A percentile compares a stretch with the other conserved stretches of the same genome.
Evolutionary conservation across 2,888 invertebrate species (phyloP).

Genomic region (Pseudococcus longispinus): DNA sequence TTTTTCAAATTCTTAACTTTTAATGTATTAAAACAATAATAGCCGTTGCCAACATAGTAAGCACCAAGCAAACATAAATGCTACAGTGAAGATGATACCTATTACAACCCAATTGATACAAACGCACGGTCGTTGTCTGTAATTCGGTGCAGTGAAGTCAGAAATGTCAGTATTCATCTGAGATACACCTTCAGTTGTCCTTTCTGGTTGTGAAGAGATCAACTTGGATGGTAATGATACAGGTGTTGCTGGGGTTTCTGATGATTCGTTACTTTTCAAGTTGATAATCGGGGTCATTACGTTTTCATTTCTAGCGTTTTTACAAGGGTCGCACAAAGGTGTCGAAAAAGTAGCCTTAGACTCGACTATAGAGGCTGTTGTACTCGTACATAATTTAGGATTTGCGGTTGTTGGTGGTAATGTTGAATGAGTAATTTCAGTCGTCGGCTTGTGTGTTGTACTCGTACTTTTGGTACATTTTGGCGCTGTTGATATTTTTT

Average conservation of each 20-base stretch:
- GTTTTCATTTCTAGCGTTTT: background rate
- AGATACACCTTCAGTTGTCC: background rate
- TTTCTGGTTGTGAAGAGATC: background rate
- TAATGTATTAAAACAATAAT: background rate
- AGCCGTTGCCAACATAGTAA: background rate
- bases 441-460: too few species aligned
- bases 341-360: background rate
- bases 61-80: slow-evolving; percentile 12
- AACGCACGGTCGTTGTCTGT: background rate
- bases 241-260: background rate
- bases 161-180: background rate
- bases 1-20: too few species aligned
- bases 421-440: too few species aligned
- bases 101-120: background rate
- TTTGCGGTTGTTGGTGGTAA: background rate
- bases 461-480: background rate
- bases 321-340: background rate
- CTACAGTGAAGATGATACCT: background rate
- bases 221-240: background rate
- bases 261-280: background rate
- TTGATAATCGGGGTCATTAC: background rate
- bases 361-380: background rate
- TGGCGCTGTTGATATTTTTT: background rate
- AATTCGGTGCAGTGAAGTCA: background rate
- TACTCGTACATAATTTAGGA: background rate